Percentiles rank a stretch among this genome's conserved stretches.
Evolutionary conservation across 2,797 vertebrate genomes (phyloP).

Genomic region (Acropternis orthonyx): DNA sequence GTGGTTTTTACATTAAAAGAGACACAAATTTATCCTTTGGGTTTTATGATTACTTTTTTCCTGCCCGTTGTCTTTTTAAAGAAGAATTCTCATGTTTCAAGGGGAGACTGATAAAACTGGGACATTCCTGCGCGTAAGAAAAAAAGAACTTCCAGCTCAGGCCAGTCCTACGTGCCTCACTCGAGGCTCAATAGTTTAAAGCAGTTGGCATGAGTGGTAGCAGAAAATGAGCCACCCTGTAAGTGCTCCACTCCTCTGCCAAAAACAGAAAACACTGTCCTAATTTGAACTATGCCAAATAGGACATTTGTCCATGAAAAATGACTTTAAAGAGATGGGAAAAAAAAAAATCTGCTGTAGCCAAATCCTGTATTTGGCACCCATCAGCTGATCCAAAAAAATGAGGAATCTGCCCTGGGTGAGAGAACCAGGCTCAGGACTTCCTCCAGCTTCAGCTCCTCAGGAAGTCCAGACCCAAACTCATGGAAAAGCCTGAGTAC

Average conservation of each 20-base stretch:
- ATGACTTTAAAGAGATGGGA: neutral
- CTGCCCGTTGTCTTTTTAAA: neutral
- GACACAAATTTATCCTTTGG: conserved; percentile 11
- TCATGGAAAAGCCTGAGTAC: neutral
- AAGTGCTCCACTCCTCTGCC: neutral
- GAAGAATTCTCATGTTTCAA: conserved; percentile 2
- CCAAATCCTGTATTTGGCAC: neutral
- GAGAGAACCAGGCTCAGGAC: neutral
- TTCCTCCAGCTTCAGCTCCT: neutral
- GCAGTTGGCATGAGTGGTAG: neutral
- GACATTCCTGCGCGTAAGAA: neutral
- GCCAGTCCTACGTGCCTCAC: neutral
- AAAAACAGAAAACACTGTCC: neutral
- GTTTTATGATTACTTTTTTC: neutral
- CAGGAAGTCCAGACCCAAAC: neutral
- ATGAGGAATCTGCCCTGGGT: neutral
- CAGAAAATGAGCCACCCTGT: conserved; percentile 1
- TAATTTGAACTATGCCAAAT: conserved; percentile 16
- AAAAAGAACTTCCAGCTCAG: neutral
- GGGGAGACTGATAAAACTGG: neutral
- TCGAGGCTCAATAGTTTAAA: neutral
- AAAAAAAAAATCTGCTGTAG: neutral
- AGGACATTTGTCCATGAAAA: conserved; percentile 28
- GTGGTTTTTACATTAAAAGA: conserved; percentile 40
- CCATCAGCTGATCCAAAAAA: neutral